Evolutionary conservation across 2,113 vertebrate species (phyloP).

Genomic region (Smithornis capensis): DNA sequence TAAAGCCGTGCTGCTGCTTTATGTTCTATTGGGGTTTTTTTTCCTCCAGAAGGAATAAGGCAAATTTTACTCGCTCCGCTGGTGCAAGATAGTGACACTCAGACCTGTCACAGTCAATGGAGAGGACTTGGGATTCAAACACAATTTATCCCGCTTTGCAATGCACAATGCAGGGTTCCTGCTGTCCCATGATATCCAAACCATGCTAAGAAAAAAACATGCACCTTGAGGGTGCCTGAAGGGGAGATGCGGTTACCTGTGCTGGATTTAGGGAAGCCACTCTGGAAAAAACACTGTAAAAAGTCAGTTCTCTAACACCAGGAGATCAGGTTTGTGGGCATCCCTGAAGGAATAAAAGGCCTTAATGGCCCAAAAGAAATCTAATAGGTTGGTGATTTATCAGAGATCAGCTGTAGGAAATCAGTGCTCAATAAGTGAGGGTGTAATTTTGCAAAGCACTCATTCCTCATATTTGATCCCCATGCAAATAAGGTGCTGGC

Average conservation of each 20-base stretch:
- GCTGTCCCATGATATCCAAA: neutral
- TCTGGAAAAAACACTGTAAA: neutral
- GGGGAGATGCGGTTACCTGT: no score
- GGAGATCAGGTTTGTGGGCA: neutral
- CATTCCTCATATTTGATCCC: neutral
- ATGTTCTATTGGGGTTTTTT: fast-evolving
- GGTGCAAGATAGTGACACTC: neutral
- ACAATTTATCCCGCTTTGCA: neutral
- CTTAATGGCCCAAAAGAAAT: neutral
- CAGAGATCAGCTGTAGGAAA: neutral
- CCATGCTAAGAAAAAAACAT: neutral
- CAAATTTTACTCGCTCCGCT: neutral
- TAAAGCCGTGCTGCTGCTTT: neutral
- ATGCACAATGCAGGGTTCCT: neutral
- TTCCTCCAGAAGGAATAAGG: neutral
- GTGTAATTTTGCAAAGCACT: neutral
- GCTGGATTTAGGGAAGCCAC: neutral
- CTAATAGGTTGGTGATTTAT: neutral
- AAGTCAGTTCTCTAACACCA: neutral
- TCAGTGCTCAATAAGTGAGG: neutral
- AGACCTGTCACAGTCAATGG: neutral
- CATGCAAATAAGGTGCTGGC: neutral
- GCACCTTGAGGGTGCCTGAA: neutral
- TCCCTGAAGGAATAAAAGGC: neutral
- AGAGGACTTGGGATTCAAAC: neutral